phyloP scores from a whole-genome alignment of 2,888 invertebrate species.

The Dugesia japonica region DNA sequence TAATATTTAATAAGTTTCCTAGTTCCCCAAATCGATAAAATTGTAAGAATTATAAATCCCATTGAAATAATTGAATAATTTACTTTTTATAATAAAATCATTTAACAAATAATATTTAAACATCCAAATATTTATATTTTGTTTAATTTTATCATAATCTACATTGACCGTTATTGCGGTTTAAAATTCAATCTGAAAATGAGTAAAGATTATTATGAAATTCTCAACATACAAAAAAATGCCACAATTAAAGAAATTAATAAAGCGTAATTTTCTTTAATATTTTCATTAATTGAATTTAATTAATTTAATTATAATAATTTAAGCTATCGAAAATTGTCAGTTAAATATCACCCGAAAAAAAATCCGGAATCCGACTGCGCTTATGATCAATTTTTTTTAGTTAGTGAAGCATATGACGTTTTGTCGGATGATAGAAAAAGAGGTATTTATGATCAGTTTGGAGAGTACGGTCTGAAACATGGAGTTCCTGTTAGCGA shows the following conservation, averaged over 20 bases:
- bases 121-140: too few relatives aligned
- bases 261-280: not conserved
- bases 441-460: constrained; percentile 66
- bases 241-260: constrained; percentile 17
- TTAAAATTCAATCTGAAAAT: too few relatives aligned
- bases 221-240: not conserved
- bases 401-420: constrained; percentile 48
- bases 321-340: constrained; percentile 45
- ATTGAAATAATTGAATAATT: too few relatives aligned
- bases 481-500: constrained; percentile 58
- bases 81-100: too few relatives aligned
- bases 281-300: not conserved
- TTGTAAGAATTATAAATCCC: too few relatives aligned
- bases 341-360: constrained; percentile 46
- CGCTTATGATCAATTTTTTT: constrained; percentile 40
- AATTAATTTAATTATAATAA: not conserved
- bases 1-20: too few relatives aligned
- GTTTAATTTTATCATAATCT: too few relatives aligned
- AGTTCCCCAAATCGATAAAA: too few relatives aligned
- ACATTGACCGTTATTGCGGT: too few relatives aligned
- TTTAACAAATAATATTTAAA: too few relatives aligned
- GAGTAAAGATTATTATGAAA: constrained; percentile 21
- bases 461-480: constrained; percentile 71
- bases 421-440: constrained; percentile 47
- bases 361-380: constrained; percentile 43